phyloP scores from a whole-genome alignment of 2,797 vertebrate species.

The Premnoplex brunnescens region DNA sequence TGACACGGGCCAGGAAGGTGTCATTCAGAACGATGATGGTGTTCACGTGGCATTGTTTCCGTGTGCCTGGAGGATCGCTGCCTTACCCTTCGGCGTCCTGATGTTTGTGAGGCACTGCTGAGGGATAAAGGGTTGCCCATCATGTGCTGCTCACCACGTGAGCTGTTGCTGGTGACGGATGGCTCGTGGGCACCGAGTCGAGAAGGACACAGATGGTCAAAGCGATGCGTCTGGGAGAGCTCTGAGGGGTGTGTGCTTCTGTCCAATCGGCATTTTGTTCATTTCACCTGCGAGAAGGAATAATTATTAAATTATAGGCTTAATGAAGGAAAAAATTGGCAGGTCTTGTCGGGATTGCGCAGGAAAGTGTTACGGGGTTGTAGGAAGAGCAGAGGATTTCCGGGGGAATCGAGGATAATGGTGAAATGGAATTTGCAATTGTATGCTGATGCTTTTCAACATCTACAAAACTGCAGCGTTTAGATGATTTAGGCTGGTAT shows the following conservation, averaged over 20 bases:
- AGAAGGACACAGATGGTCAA: constrained; percentile 99
- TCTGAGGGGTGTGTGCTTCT: constrained; percentile 58
- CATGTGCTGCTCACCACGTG: constrained; percentile 68
- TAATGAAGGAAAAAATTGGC: constrained; percentile 70
- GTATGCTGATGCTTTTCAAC: not conserved
- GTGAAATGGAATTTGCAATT: not conserved
- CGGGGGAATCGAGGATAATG: not conserved
- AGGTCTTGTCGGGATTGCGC: constrained; percentile 49
- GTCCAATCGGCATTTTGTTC: constrained; percentile 81
- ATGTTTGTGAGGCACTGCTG: constrained; percentile 75
- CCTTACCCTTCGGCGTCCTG: constrained; percentile 75
- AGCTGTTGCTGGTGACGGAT: constrained; percentile 83
- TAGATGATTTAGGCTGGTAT: not conserved
- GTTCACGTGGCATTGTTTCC: constrained; percentile 52
- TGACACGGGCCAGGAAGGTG: not conserved
- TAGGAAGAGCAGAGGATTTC: constrained; percentile 34
- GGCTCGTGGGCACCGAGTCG: constrained; percentile 87
- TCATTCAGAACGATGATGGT: not conserved
- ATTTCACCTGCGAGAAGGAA: constrained; percentile 72
- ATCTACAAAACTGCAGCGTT: not conserved
- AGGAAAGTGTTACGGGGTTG: not conserved
- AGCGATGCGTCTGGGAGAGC: constrained; percentile 82
- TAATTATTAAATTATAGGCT: constrained; percentile 78
- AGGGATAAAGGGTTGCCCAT: constrained; percentile 79
- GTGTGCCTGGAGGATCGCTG: not conserved